A percentile compares a stretch with the other conserved stretches of the same genome.
phyloP scores from a whole-genome alignment of 2,797 vertebrate species.

The Helicolenus hilgendorfi region DNA sequence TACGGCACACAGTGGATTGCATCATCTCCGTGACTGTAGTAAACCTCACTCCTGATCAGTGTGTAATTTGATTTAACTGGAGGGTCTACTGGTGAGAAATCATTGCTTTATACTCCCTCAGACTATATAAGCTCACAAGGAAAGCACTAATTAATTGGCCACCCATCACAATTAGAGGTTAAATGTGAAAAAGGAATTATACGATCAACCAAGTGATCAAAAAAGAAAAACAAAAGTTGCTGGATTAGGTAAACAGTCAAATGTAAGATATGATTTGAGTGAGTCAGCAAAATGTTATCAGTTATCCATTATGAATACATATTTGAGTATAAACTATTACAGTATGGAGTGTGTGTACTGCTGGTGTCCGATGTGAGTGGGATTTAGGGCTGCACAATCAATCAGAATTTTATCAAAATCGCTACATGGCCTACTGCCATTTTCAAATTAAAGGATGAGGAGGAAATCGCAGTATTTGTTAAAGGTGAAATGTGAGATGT shows the following conservation, averaged over 20 bases:
- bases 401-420: too few species aligned
- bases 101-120: neutral
- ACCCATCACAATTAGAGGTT: neutral
- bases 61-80: conserved; percentile 6
- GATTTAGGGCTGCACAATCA: neutral
- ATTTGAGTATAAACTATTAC: neutral
- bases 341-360: neutral
- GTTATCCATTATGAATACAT: neutral
- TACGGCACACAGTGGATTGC: conserved; percentile 12
- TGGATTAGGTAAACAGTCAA: neutral
- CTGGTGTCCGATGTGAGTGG: neutral
- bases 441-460: too few species aligned
- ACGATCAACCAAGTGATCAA: neutral
- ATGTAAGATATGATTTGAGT: neutral
- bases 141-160: neutral
- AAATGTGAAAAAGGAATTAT: neutral
- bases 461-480: too few species aligned
- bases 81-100: neutral
- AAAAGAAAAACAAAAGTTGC: neutral
- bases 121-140: neutral
- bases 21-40: conserved; percentile 29
- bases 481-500: too few species aligned
- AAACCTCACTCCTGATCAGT: conserved; percentile 7
- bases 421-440: too few species aligned
- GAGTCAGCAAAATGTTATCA: neutral